Conservation (phyloP, 2,113 vertebrate species). For the Catharus minimus region DNA sequence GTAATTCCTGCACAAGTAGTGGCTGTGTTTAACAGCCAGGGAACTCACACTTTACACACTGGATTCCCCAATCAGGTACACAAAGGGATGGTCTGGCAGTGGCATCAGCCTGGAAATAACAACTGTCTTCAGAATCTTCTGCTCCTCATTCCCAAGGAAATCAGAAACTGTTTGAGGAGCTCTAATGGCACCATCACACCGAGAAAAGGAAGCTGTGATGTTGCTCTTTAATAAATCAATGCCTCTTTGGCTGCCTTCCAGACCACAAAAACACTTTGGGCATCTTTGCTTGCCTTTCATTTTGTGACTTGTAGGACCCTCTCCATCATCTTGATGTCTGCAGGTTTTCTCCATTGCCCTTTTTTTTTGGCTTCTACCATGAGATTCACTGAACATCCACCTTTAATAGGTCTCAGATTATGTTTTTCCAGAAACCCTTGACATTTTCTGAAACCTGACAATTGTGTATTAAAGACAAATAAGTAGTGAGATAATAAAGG, state of each 20-base stretch:
- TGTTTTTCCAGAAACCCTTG: not conserved
- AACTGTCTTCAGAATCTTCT: not conserved
- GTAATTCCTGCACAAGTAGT: not conserved
- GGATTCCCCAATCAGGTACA: not conserved
- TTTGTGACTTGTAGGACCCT: conserved; percentile 21
- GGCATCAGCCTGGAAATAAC: not conserved
- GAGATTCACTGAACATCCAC: not conserved
- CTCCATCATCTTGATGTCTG: conserved; percentile 42
- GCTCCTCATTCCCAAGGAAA: conserved; percentile 12
- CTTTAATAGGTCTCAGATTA: not conserved
- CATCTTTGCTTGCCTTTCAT: conserved; percentile 26
- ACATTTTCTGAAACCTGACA: not conserved
- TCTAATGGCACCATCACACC: conserved; percentile 21
- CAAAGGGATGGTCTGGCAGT: not conserved
- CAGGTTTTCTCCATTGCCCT: not conserved
- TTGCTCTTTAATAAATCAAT: conserved; percentile 53
- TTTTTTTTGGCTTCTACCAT: not conserved
- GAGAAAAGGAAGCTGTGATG: conserved; percentile 7
- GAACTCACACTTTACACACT: not conserved
- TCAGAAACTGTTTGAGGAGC: not conserved
- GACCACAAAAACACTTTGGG: conserved; percentile 41
- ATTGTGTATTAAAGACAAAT: not conserved
- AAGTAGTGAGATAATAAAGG: not conserved
- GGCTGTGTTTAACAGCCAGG: not conserved
- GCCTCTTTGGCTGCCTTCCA: conserved; percentile 53